A percentile compares a stretch with the other conserved stretches of the same genome.
These are phyloP conservation scores for Heliornis fulica DNA, from an alignment of 2,113 vertebrate species.

Conservation along the genomic window DNA sequence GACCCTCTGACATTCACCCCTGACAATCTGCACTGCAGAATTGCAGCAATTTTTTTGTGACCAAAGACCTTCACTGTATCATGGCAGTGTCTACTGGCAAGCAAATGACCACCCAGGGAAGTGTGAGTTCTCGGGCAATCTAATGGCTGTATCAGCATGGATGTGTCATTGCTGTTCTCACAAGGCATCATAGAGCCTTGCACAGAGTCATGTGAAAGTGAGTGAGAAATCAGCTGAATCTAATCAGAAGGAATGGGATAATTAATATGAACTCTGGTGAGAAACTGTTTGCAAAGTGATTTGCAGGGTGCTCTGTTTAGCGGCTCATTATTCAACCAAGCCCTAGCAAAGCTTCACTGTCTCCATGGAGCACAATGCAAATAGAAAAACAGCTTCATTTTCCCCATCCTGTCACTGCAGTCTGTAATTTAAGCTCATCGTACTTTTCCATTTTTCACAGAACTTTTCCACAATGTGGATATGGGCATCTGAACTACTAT, in stretches of 20 bases:
- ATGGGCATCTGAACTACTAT: background rate
- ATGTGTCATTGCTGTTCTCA: conserved; percentile 34
- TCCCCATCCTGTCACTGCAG: background rate
- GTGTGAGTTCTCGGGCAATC: background rate
- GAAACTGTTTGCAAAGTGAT: background rate
- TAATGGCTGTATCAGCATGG: background rate
- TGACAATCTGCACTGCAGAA: background rate
- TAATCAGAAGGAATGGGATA: conserved; percentile 30
- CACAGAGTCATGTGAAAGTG: conserved; percentile 18
- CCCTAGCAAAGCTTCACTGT: background rate
- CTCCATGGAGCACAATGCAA: background rate
- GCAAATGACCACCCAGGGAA: background rate
- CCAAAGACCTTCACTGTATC: background rate
- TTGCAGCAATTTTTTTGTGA: background rate
- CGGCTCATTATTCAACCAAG: background rate
- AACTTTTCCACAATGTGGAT: background rate
- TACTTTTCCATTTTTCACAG: background rate
- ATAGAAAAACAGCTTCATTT: background rate
- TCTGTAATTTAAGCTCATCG: background rate
- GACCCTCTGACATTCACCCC: background rate
- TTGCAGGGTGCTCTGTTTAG: background rate
- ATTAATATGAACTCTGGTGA: conserved; percentile 18
- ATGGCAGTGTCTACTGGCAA: background rate
- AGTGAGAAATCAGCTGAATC: conserved; percentile 57
- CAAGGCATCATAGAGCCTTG: background rate